A percentile compares a stretch with the other conserved stretches of the same genome.
phyloP scores from a whole-genome alignment of 2,888 invertebrate genomes.

The Sceliomorpha sp. region DNA sequence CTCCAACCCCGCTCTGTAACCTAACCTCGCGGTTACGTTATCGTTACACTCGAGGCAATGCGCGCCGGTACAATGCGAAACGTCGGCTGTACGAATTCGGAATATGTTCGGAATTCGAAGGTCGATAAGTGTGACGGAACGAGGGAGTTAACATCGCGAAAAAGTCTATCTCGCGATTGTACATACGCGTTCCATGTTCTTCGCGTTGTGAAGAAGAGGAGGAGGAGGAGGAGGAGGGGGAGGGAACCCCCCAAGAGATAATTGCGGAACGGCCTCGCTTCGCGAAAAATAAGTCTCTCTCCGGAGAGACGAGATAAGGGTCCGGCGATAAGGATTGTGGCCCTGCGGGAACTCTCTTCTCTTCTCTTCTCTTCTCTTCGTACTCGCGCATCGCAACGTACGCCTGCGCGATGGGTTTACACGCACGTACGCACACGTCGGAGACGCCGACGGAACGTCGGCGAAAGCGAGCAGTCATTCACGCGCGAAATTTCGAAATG shows the following conservation, averaged over 20 bases:
- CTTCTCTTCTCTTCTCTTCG: too few species aligned
- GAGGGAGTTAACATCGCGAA: constrained; percentile 52
- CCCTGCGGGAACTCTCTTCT: constrained; percentile 75
- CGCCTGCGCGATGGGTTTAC: constrained; percentile 40
- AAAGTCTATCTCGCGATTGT: constrained; percentile 42
- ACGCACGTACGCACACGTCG: constrained; percentile 7
- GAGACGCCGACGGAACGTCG: constrained; percentile 17
- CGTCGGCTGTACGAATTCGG: too few species aligned
- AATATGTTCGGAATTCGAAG: constrained; percentile 47
- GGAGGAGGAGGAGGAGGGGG: constrained; percentile 26
- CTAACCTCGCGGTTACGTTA: too few species aligned
- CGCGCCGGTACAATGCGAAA: too few species aligned
- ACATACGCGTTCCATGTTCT: constrained; percentile 27
- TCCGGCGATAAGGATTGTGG: constrained; percentile 77
- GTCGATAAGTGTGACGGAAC: constrained; percentile 53
- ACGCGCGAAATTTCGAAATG: constrained; percentile 28
- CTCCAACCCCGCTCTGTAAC: too few species aligned
- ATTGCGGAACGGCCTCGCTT: constrained; percentile 74
- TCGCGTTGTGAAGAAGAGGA: constrained; percentile 4
- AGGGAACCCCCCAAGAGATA: constrained; percentile 72
- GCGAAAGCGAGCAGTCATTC: constrained; percentile 18
- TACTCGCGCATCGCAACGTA: too few species aligned
- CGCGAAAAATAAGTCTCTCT: constrained; percentile 72
- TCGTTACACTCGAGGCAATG: too few species aligned
- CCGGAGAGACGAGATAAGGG: constrained; percentile 77